Evolutionary conservation across 2,888 invertebrate species (phyloP).

Genomic region (Fragum whitleyi): DNA sequence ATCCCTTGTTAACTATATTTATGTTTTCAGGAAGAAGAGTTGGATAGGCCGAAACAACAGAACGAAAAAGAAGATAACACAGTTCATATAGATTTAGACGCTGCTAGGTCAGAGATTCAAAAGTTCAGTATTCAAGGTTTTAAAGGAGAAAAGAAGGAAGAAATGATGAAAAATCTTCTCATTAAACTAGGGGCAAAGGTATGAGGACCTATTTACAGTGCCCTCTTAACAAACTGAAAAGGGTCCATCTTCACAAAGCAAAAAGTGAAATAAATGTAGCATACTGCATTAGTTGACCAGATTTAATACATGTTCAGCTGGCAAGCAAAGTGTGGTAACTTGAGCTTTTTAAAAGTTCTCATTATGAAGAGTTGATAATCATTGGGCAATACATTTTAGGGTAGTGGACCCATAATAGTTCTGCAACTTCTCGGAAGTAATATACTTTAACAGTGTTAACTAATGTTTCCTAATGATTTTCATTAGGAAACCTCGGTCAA

Average conservation of each 20-base stretch:
- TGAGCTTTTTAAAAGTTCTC: too few relatives aligned
- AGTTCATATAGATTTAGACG: slow-evolving; percentile 89
- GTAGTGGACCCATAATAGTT: too few relatives aligned
- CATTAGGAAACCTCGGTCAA: too few relatives aligned
- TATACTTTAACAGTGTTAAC: too few relatives aligned
- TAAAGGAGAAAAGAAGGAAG: slow-evolving; percentile 89
- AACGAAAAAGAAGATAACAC: slow-evolving; percentile 3
- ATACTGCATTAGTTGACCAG: neutral
- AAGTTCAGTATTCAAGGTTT: slow-evolving; percentile 94
- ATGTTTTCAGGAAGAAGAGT: neutral
- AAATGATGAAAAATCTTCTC: slow-evolving; percentile 92
- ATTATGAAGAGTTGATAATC: too few relatives aligned
- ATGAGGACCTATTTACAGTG: slow-evolving; percentile 13
- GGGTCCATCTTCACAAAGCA: neutral
- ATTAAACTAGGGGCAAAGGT: slow-evolving; percentile 93
- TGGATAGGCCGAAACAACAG: neutral
- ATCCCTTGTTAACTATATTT: too few relatives aligned
- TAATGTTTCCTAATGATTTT: too few relatives aligned
- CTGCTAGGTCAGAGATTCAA: slow-evolving; percentile 92
- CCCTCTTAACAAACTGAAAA: neutral
- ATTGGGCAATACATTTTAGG: too few relatives aligned
- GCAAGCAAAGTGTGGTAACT: too few relatives aligned
- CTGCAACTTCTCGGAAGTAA: too few relatives aligned
- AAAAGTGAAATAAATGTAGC: neutral
- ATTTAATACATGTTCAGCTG: too few relatives aligned